A percentile compares a stretch with the other conserved stretches of the same genome.
These are phyloP conservation scores for Chromis chromis DNA, from an alignment of 2,797 vertebrate species.

Conservation along the genomic window DNA sequence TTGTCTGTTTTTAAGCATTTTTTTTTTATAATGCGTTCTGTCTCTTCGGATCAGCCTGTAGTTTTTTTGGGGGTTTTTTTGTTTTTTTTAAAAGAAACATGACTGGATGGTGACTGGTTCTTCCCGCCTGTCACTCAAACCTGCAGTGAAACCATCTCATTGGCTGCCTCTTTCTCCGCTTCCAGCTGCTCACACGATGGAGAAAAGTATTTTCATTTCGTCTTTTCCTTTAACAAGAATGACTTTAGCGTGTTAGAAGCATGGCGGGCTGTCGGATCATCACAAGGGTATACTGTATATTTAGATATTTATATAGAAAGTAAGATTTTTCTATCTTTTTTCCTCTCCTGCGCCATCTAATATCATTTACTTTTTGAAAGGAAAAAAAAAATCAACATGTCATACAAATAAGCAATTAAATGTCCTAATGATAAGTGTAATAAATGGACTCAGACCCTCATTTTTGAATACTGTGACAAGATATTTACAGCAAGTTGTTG, in stretches of 20 bases:
- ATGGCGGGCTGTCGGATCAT: slow-evolving; percentile 74
- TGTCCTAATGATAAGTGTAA: slow-evolving; percentile 78
- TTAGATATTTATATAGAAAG: slow-evolving; percentile 86
- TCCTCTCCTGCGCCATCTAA: slow-evolving; percentile 65
- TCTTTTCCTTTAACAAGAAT: slow-evolving; percentile 62
- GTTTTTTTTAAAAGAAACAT: slow-evolving; percentile 4
- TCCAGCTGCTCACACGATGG: slow-evolving; percentile 55
- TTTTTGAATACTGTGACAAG: slow-evolving; percentile 84
- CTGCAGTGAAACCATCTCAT: slow-evolving; percentile 75
- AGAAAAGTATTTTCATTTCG: slow-evolving; percentile 51
- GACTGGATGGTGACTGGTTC: slow-evolving; percentile 65
- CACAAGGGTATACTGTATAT: slow-evolving; percentile 81
- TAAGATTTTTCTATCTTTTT: slow-evolving; percentile 77
- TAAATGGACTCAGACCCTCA: slow-evolving; percentile 73
- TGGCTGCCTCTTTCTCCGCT: slow-evolving; percentile 57
- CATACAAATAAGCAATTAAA: slow-evolving; percentile 78
- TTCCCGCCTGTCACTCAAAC: slow-evolving; percentile 63
- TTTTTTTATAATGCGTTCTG: slow-evolving; percentile 35
- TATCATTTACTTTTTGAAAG: slow-evolving; percentile 58
- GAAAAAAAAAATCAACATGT: slow-evolving; percentile 60
- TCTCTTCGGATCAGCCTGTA: slow-evolving; percentile 50
- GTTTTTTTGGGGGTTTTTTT: slow-evolving; percentile 28
- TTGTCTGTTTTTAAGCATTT: slow-evolving; percentile 68
- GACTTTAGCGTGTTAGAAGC: slow-evolving; percentile 73
- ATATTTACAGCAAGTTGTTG: slow-evolving; percentile 72